Conservation (phyloP, 2,888 invertebrate species). For the Pseudococcus viburni region DNA sequence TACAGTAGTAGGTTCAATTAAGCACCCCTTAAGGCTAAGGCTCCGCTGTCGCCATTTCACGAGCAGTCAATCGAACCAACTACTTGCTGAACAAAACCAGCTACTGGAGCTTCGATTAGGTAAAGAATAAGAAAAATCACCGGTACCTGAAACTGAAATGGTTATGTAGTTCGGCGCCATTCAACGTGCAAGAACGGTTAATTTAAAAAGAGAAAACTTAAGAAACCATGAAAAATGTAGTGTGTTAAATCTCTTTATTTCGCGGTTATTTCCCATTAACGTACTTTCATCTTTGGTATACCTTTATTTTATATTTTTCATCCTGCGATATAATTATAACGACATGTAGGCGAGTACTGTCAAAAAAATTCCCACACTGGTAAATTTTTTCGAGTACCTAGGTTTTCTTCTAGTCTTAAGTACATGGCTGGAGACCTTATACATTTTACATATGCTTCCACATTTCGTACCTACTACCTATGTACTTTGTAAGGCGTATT, state of each 20-base stretch:
- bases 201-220: constrained; percentile 55
- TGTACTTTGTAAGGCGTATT: neutral
- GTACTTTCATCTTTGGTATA: constrained; percentile 11
- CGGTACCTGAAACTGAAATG: constrained; percentile 11
- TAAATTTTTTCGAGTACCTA: constrained; percentile 21
- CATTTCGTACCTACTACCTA: neutral
- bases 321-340: constrained; percentile 42
- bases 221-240: constrained; percentile 54
- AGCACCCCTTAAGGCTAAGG: neutral
- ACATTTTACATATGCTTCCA: constrained; percentile 41
- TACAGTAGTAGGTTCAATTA: constrained; percentile 19
- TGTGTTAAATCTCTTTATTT: constrained; percentile 49
- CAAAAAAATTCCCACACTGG: constrained; percentile 49
- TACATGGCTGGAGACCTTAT: constrained; percentile 23
- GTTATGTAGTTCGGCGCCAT: constrained; percentile 39
- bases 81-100: neutral
- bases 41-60: neutral
- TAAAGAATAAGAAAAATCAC: constrained; percentile 13
- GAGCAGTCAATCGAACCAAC: neutral
- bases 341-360: constrained; percentile 23
- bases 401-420: neutral
- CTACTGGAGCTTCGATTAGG: neutral
- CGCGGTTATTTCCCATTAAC: constrained; percentile 55
- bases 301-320: neutral
- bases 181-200: constrained; percentile 31